Conservation (phyloP, 2,888 invertebrate genomes). For the Agrochola lota region DNA sequence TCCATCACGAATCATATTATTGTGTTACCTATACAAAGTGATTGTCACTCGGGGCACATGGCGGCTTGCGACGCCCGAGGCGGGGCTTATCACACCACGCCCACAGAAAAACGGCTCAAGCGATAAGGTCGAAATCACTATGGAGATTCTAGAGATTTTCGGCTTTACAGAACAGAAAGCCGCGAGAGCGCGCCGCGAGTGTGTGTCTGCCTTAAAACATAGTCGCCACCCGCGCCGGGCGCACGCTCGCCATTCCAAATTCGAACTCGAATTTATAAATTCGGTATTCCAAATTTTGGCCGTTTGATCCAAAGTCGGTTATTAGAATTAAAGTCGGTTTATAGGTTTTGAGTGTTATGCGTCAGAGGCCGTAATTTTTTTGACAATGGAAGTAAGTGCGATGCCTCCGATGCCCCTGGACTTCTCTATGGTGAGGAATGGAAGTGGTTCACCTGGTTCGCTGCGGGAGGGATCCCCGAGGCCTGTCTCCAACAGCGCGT, state of each 20-base stretch:
- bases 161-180: conserved; percentile 84
- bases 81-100: conserved; percentile 84
- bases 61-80: conserved; percentile 82
- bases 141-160: conserved; percentile 85
- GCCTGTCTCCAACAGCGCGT: conserved; percentile 90
- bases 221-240: conserved; percentile 83
- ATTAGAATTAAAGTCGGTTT: conserved; percentile 52
- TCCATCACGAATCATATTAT: conserved; percentile 90
- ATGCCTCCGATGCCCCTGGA: conserved; percentile 92
- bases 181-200: conserved; percentile 76
- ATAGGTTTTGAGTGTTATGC: conserved; percentile 73
- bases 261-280: conserved; percentile 72
- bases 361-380: conserved; percentile 71
- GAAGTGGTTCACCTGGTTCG: conserved; percentile 79
- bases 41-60: conserved; percentile 89
- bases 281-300: conserved; percentile 61
- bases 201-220: conserved; percentile 85
- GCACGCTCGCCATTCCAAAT: conserved; percentile 82
- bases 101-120: conserved; percentile 76
- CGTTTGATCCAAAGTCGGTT: conserved; percentile 44
- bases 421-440: conserved; percentile 91
- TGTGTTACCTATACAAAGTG: conserved; percentile 91
- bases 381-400: conserved; percentile 91
- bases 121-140: conserved; percentile 89
- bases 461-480: conserved; percentile 84